Evolutionary conservation across 2,797 vertebrate genomes (phyloP).

Genomic region (Hypotaenidia okinawae): DNA sequence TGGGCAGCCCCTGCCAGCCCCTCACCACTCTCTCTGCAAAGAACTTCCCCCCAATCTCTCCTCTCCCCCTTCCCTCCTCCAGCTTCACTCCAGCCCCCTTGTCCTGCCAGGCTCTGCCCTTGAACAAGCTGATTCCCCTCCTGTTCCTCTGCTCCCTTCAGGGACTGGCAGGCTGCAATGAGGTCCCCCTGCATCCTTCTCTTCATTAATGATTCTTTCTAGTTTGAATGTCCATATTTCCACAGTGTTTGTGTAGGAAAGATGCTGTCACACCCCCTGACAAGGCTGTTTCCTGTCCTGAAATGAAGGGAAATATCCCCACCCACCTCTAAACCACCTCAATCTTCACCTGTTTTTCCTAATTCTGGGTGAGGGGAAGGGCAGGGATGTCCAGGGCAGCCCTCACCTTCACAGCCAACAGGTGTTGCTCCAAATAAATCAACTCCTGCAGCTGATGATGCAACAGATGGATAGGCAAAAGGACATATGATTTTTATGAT

Average conservation of each 20-base stretch:
- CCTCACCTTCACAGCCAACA: neutral
- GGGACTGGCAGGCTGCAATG: no score
- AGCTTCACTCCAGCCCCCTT: no score
- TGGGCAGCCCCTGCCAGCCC: no score
- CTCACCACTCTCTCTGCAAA: no score
- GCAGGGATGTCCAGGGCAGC: neutral
- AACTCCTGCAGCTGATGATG: neutral
- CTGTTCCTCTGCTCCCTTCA: no score
- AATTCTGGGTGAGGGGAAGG: neutral
- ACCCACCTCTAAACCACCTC: neutral
- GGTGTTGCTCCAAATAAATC: neutral
- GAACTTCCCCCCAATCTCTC: no score
- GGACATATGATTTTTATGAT: neutral
- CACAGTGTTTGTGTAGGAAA: neutral
- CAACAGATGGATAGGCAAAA: neutral
- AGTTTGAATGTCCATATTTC: neutral
- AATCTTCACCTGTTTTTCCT: neutral
- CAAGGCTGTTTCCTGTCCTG: neutral
- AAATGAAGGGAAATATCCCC: neutral
- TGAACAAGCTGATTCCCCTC: no score
- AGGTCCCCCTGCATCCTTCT: no score
- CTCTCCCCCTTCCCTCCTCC: no score
- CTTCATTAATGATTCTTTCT: neutral
- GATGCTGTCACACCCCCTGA: neutral
- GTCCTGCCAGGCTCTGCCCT: no score